phyloP scores from a whole-genome alignment of 2,113 vertebrate genomes.

The Lynx canadensis region DNA sequence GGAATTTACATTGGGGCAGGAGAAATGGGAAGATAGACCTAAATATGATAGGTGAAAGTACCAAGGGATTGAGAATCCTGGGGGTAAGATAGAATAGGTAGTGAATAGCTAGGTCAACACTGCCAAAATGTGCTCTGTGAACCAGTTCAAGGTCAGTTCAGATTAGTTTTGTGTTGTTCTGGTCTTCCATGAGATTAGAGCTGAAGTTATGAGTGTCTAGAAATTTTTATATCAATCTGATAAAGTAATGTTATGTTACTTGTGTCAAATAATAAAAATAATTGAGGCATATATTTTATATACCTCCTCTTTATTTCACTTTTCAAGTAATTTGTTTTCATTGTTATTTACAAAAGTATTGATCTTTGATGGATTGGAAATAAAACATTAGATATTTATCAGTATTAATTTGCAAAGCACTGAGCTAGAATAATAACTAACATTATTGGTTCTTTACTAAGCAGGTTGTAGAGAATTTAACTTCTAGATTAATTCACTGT shows the following conservation, averaged over 20 bases:
- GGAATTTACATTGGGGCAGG: neutral
- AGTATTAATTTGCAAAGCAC: neutral
- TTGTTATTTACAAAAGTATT: constrained; percentile 10
- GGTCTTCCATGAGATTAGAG: neutral
- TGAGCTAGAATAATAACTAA: neutral
- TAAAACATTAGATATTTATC: neutral
- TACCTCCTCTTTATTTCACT: neutral
- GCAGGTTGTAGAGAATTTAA: neutral
- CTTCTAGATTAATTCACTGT: neutral
- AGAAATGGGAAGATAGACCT: neutral
- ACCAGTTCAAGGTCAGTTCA: neutral
- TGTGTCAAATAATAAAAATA: constrained; percentile 17
- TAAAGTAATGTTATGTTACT: constrained; percentile 22
- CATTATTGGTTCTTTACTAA: neutral
- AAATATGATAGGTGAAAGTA: neutral
- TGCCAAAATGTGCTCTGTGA: neutral
- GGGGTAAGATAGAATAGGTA: neutral
- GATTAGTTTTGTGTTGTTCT: neutral
- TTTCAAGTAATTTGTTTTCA: constrained; percentile 24
- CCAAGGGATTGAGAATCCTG: neutral
- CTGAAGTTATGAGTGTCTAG: neutral
- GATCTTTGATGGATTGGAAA: neutral
- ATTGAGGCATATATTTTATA: neutral
- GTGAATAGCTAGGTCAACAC: neutral
- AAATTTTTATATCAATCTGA: neutral